phyloP scores from a whole-genome alignment of 2,113 vertebrate species.

The Genyomyrus donnyi region DNA sequence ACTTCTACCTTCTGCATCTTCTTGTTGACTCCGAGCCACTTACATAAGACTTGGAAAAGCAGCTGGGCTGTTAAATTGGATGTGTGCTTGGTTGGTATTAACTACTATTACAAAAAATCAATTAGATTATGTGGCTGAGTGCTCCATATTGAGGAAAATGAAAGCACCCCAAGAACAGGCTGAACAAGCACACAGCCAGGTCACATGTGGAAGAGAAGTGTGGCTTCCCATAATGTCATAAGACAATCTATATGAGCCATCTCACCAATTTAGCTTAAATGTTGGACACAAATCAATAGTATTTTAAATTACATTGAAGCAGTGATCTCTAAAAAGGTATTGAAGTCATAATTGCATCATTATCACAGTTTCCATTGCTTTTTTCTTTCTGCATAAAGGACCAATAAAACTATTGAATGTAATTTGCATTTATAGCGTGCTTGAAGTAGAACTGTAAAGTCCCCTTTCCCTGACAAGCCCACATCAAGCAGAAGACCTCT shows the following conservation, averaged over 20 bases:
- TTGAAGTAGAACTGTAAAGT: not conserved
- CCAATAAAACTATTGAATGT: not conserved
- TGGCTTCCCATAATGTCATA: not conserved
- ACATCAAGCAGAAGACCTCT: not conserved
- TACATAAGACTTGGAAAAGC: not conserved
- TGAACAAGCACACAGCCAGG: not conserved
- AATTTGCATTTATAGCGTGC: not conserved
- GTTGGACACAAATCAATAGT: not conserved
- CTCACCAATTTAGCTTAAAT: not conserved
- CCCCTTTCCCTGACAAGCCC: not conserved
- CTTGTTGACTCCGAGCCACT: not conserved
- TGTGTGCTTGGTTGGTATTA: not conserved
- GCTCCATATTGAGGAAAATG: not conserved
- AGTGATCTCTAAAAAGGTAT: not conserved
- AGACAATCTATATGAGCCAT: not conserved
- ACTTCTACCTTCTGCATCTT: not conserved
- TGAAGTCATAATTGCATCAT: not conserved
- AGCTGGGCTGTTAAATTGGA: slow-evolving; percentile 7
- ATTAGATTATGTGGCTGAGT: not conserved
- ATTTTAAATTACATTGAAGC: not conserved
- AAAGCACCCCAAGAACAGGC: not conserved
- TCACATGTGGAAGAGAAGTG: not conserved
- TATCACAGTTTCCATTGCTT: not conserved
- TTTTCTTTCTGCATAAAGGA: not conserved
- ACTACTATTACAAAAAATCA: not conserved